Evolutionary conservation across 2,113 vertebrate species (phyloP), one percentile per base, ranked within the genome.

Genomic region (Thamnophis sirtalis): DNA sequence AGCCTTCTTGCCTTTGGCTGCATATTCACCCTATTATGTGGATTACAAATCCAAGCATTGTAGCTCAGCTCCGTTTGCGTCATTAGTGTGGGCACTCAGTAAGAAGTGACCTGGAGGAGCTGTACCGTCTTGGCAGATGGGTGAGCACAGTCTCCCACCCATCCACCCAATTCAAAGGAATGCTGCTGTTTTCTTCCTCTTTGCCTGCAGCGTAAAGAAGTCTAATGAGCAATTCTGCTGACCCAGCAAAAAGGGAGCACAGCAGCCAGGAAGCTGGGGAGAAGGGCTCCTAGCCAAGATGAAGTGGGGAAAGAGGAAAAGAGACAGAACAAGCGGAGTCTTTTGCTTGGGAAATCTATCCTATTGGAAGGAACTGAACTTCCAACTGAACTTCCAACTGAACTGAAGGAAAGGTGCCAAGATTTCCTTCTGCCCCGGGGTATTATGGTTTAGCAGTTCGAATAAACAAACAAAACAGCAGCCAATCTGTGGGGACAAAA

Each of bases 21-120:
- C 7, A 4, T 93, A 85, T 38, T 49, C 51, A 87, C 11, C 51
- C 92, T 89, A 90, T 93, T 90, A 87, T 93, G 85, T 51, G 60
- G 19, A 60, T 80, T 48, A 90, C 92, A 90, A 93, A 93, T 55
- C 89, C 50, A 60, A 56, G 89, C 89, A 90, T 90, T 93, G 92
- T 93, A 10, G 51, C 51, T 87, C 51, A 10, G 51, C 85, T 38
- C 21, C 4, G 38, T 63, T 8, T 90, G 89, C 92, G 51, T 93
- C 92, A 93, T 50, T 87, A 13, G 38, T 33, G 58, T 87, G 89
- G 89, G 92, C 89, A 87, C 51, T 38, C 38, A n/a, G 51, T 55
- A 53, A 17, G 84, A 22, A n/a, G 50, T 58, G 58, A 53, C 21
- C 33, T 24, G 90, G 56, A 43, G 56, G 49, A n/a, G 56, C 38